Percentiles rank a stretch among this genome's conserved stretches.
Evolutionary conservation across 2,888 invertebrate genomes (phyloP).

Genomic region (Drosophila monieri): DNA sequence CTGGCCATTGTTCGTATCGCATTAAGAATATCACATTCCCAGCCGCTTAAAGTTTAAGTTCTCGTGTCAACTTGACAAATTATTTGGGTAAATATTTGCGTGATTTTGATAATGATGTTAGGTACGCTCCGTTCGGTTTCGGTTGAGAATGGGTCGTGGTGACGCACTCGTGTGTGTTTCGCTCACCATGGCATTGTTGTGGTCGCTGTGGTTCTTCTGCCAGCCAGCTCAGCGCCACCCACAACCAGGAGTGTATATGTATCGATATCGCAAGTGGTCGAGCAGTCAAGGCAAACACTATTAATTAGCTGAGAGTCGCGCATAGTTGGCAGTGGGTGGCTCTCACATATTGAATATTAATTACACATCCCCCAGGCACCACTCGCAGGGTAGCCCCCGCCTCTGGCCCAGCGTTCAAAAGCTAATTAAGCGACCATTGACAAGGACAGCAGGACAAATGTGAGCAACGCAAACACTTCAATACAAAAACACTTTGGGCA

Average conservation of each 20-base stretch:
- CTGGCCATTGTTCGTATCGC: slow-evolving; percentile 21
- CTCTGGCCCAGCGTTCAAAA: slow-evolving; percentile 25
- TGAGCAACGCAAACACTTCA: slow-evolving; percentile 54
- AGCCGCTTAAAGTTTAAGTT: slow-evolving; percentile 50
- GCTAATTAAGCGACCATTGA: slow-evolving; percentile 61
- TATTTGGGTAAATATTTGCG: slow-evolving; percentile 78
- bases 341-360: slow-evolving; percentile 73
- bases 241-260: not conserved
- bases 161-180: slow-evolving; percentile 12
- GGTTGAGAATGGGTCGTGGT: slow-evolving; percentile 31
- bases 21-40: slow-evolving; percentile 2
- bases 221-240: slow-evolving; percentile 26
- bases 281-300: slow-evolving; percentile 53
- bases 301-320: slow-evolving; percentile 64
- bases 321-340: slow-evolving; percentile 6
- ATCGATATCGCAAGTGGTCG: slow-evolving; percentile 31
- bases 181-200: slow-evolving; percentile 40
- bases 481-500: slow-evolving; percentile 52
- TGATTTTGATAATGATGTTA: slow-evolving; percentile 70
- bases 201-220: slow-evolving; percentile 62
- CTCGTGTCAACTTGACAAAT: slow-evolving; percentile 76
- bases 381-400: not conserved
- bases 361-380: slow-evolving; percentile 41
- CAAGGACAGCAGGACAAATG: slow-evolving; percentile 45
- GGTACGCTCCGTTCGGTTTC: slow-evolving; percentile 32